Evolutionary conservation across 2,113 vertebrate genomes (phyloP).

Genomic region (Haplochromis burtoni): DNA sequence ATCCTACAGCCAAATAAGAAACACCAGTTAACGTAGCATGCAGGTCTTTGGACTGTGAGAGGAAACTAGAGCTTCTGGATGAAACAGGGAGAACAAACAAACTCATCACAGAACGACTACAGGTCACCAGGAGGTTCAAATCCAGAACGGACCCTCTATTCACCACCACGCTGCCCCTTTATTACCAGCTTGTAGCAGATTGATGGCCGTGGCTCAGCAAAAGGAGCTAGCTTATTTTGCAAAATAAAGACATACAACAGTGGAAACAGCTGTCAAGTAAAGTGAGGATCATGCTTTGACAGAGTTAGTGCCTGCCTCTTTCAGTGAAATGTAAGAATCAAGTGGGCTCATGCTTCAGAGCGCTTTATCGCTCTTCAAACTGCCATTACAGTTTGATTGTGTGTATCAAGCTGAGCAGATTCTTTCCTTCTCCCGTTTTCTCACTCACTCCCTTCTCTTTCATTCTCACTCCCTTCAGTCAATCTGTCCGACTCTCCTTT

Average conservation of each 20-base stretch:
- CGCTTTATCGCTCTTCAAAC: constrained; percentile 56
- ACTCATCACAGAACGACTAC: not conserved
- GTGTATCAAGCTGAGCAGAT: constrained; percentile 64
- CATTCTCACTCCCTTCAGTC: constrained; percentile 20
- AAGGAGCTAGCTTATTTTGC: not conserved
- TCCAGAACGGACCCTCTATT: not conserved
- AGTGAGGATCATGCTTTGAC: constrained; percentile 27
- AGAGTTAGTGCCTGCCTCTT: not conserved
- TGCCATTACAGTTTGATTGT: constrained; percentile 69
- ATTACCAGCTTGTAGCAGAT: not conserved
- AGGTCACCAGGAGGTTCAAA: not conserved
- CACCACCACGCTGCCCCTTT: not conserved
- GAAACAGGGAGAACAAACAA: not conserved
- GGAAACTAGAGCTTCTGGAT: not conserved
- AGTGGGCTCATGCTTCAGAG: constrained; percentile 43
- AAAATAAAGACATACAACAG: not conserved
- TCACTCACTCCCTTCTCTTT: constrained; percentile 6
- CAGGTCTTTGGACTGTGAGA: not conserved
- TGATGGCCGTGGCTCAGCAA: not conserved
- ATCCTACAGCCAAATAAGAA: not conserved
- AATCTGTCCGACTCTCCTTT: not conserved
- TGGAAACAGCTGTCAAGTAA: not conserved
- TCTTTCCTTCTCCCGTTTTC: not conserved
- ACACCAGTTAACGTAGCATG: not conserved
- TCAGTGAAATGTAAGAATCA: constrained; percentile 43